Conservation (phyloP, 2,113 vertebrate species). For the Lamprotornis superbus region DNA sequence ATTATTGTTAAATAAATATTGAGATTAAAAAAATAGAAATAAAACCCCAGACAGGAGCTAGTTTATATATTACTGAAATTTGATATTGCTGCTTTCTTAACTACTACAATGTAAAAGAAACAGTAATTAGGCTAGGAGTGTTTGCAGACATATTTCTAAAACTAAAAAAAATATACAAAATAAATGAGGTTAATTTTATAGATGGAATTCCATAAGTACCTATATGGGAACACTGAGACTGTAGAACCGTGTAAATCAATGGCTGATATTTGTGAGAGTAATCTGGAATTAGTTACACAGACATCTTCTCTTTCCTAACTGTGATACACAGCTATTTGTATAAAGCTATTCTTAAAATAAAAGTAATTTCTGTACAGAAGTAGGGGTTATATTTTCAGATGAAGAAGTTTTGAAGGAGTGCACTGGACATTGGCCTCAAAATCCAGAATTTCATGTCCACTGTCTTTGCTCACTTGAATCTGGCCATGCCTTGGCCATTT, state of each 20-base stretch:
- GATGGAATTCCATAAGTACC: neutral
- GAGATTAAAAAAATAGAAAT: neutral
- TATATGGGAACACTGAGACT: neutral
- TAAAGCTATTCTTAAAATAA: neutral
- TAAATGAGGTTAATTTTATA: neutral
- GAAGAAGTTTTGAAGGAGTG: neutral
- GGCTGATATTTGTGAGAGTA: neutral
- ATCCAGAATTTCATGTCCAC: neutral
- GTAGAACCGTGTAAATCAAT: neutral
- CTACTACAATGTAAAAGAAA: neutral
- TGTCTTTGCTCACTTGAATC: neutral
- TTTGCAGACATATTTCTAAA: slow-evolving; percentile 7
- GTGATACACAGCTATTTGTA: neutral
- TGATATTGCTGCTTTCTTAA: neutral
- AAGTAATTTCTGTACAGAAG: neutral
- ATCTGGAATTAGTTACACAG: neutral
- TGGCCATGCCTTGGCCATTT: neutral
- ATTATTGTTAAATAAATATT: neutral
- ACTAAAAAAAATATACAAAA: neutral
- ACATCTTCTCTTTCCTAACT: neutral
- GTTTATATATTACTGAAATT: neutral
- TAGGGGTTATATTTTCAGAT: neutral
- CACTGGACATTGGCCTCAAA: neutral
- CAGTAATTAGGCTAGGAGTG: neutral
- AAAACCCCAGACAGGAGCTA: neutral